These are phyloP conservation scores for Diachrysia chrysitis DNA, from an alignment of 2,888 invertebrate species.

Conservation along the genomic window DNA sequence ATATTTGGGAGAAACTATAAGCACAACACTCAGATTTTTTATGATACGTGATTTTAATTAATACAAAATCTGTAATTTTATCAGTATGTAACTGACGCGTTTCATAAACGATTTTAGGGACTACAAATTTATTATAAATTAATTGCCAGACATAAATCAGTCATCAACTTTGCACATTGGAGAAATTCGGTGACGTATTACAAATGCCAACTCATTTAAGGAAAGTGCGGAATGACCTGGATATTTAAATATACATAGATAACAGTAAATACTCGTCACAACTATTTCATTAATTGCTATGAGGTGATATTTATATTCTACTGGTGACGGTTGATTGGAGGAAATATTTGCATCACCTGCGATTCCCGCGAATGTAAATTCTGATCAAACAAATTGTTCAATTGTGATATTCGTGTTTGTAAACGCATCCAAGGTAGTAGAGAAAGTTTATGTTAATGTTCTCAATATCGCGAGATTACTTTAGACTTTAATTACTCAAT, in stretches of 20 bases:
- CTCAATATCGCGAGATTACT: neutral
- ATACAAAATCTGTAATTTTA: neutral
- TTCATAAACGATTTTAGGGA: neutral
- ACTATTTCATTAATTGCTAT: neutral
- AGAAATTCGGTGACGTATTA: neutral
- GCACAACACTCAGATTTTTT: neutral
- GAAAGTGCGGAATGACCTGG: conserved; percentile 3
- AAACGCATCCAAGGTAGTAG: neutral
- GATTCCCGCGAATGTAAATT: neutral
- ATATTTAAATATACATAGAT: neutral
- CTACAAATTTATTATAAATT: neutral
- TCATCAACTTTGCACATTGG: neutral
- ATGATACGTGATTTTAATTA: neutral
- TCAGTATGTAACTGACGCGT: neutral
- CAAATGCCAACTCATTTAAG: neutral
- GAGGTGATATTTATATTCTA: neutral
- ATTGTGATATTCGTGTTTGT: neutral
- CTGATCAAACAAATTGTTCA: conserved; percentile 1
- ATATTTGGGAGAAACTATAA: neutral
- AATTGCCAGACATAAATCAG: neutral
- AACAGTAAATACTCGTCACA: neutral
- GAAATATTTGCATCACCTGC: conserved; percentile 1
- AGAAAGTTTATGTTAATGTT: neutral
- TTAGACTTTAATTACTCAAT: neutral
- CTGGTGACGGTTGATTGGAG: neutral